Conservation (phyloP, 2,797 vertebrate genomes). For the Amphiprion clarkii region DNA sequence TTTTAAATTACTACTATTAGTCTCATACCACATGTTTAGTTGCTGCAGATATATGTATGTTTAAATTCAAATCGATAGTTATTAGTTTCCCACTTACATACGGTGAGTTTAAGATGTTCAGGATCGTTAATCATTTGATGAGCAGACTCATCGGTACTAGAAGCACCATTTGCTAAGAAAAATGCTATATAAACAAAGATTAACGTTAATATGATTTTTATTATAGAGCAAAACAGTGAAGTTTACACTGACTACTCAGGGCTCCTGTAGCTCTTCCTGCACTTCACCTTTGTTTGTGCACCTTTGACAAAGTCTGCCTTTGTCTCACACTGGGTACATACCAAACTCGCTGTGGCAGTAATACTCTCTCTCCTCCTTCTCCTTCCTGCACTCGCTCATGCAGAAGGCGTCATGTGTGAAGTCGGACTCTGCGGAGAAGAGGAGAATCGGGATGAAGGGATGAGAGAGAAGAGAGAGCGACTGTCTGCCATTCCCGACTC, state of each 20-base stretch:
- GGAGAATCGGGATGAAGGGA: constrained; percentile 36
- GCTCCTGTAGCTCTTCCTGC: neutral
- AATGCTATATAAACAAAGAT: too few species aligned
- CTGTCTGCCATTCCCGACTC: constrained; percentile 33
- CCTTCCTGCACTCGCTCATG: constrained; percentile 86
- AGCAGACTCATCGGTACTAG: too few species aligned
- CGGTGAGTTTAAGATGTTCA: neutral
- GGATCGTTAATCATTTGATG: too few species aligned
- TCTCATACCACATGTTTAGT: too few species aligned
- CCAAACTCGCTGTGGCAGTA: constrained; percentile 88
- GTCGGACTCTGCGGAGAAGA: constrained; percentile 79
- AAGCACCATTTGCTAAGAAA: too few species aligned
- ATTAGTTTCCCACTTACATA: neutral
- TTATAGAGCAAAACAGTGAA: neutral
- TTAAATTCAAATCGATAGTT: too few species aligned
- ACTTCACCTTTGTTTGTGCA: neutral
- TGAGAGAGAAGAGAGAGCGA: constrained; percentile 24
- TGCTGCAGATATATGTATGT: too few species aligned
- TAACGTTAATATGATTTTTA: too few species aligned
- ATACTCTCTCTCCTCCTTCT: constrained; percentile 85
- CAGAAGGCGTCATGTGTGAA: constrained; percentile 85
- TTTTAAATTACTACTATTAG: too few species aligned
- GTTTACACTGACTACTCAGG: neutral
- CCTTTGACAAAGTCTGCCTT: neutral
- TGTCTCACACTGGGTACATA: constrained; percentile 54